These are phyloP conservation scores for Diogma glabrata DNA, from an alignment of 2,888 invertebrate genomes.

Conservation along the genomic window DNA sequence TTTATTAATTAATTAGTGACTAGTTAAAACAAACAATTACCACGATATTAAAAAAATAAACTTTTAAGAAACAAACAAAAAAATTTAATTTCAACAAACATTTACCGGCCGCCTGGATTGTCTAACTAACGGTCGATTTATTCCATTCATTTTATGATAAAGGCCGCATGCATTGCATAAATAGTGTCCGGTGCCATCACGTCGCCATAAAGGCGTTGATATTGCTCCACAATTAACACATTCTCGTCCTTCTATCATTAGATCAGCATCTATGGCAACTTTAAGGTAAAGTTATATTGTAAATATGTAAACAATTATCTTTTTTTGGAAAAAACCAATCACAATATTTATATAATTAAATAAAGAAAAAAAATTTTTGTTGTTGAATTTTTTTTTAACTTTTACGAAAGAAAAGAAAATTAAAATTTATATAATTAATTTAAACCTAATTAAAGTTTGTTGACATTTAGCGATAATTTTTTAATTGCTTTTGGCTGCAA, in stretches of 20 bases:
- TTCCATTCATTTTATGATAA: slow-evolving; percentile 94
- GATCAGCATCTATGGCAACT: slow-evolving; percentile 39
- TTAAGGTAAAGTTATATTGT: slow-evolving; percentile 22
- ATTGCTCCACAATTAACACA: slow-evolving; percentile 98
- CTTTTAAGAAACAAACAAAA: not conserved
- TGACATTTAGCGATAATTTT: too few relatives aligned
- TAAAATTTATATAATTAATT: too few relatives aligned
- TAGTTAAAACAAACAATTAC: slow-evolving; percentile 1
- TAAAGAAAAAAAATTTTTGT: too few relatives aligned
- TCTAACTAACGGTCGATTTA: slow-evolving; percentile 84
- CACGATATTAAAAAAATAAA: not conserved
- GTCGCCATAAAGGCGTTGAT: slow-evolving; percentile 94
- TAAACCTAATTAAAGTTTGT: too few relatives aligned
- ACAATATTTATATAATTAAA: too few relatives aligned
- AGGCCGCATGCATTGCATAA: slow-evolving; percentile 99
- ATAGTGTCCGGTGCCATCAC: slow-evolving; percentile 98
- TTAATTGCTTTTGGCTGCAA: too few relatives aligned
- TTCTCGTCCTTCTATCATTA: slow-evolving; percentile 76
- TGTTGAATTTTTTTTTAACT: too few relatives aligned
- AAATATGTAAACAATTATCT: not conserved
- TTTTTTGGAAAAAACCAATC: too few relatives aligned
- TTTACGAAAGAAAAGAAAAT: too few relatives aligned
- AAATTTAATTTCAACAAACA: too few relatives aligned
- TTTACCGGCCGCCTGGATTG: slow-evolving; percentile 83
- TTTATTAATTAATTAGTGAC: not conserved